Evolutionary conservation across 2,113 vertebrate genomes (phyloP).

Genomic region (Cichladusa arquata): DNA sequence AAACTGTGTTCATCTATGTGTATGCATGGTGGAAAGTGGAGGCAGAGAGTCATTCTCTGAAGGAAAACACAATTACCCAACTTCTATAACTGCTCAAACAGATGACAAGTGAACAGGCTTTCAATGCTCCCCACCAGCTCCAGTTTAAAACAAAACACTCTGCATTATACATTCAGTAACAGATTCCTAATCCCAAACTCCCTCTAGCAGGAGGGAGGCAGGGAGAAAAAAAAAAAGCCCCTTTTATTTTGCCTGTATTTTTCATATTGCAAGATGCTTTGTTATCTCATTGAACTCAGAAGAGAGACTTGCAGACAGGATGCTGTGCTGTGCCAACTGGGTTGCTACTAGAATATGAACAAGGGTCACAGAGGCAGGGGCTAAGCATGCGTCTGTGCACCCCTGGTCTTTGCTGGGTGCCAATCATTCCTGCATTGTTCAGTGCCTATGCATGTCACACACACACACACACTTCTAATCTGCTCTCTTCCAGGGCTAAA

Average conservation of each 20-base stretch:
- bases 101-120: conserved; percentile 34
- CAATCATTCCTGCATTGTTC: conserved; percentile 8
- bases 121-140: neutral
- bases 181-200: conserved; percentile 28
- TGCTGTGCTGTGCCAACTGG: neutral
- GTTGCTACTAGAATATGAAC: conserved; percentile 23
- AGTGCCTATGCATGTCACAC: neutral
- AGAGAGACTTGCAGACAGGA: neutral
- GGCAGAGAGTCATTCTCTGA: neutral
- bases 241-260: neutral
- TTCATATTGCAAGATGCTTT: neutral
- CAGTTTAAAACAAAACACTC: conserved; percentile 32
- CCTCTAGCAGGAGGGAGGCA: neutral
- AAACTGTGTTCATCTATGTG: conserved; percentile 10
- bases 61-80: conserved; percentile 43
- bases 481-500: neutral
- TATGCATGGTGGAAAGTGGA: conserved; percentile 13
- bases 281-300: conserved; percentile 10
- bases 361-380: neutral
- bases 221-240: rapidly evolving
- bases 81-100: conserved; percentile 31
- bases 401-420: neutral
- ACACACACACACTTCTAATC: neutral
- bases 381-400: neutral
- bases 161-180: conserved; percentile 26